Base-by-base conservation (phyloP, 2,797 vertebrate species). In the Garrulus glandarius region DNA sequence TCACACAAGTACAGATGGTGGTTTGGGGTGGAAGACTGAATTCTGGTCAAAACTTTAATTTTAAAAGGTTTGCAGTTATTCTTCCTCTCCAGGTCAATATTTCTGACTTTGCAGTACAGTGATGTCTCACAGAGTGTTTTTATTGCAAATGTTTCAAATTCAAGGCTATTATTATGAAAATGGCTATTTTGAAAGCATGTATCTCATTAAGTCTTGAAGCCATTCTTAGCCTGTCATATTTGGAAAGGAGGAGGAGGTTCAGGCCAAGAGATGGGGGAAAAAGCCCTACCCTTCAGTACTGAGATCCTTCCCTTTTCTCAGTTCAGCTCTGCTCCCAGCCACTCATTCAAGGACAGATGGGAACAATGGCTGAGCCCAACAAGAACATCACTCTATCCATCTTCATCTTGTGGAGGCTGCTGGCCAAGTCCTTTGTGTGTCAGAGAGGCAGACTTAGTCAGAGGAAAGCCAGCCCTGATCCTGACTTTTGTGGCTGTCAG, bases 241-340 rank as follows among this genome's bases (percentile, higher is more conserved):
- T 26, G 43, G 43, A 74, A 41, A 41, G 50, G 30, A 56, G 20
- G 16, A 55, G 43, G 14, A 21, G 7, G 30, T 36, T 74, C 30
- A 49, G 30, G 11, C 15, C 11, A 41, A 49, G 11, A 21, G 6
- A 15, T 30, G 24, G 16, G 50, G 26, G 10, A 34, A 84, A 72
- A 6, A 6, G 7, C 3, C 4, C 6, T 21, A 14, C 7, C 6
- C 17, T 56, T 11, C 34, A 72, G 24, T 56, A 47, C 11, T 20
- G 30, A 55, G 11, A 56, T 56, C 9, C 21, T 26, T 34, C 59
- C 15, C 29, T 60, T 71, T 44, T 18, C 53, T 34, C n/a, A 44
- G 32, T 67, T 50, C 53, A 15, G 27, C 32, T 27, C 36, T 0
- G 1, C 13, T 63, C 26, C 21, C 11, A 2, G 29, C 11, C 3